Conservation (phyloP, 2,113 vertebrate genomes). For the Oreochromis tanganicae region DNA sequence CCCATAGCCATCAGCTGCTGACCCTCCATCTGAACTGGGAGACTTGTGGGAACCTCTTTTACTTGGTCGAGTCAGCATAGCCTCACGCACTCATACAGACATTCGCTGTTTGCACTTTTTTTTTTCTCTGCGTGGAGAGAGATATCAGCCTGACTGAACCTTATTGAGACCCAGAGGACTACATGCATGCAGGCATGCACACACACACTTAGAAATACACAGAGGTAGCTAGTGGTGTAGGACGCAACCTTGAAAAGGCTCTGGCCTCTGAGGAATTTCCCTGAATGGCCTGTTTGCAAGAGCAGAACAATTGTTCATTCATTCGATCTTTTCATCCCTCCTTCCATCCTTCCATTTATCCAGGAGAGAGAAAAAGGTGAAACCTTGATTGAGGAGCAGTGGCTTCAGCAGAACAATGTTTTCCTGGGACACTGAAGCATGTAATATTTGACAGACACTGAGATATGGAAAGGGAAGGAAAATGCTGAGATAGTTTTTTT, state of each 20-base stretch:
- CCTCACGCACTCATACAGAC: neutral
- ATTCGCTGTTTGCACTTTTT: neutral
- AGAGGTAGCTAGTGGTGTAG: slow-evolving; percentile 38
- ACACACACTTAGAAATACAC: neutral
- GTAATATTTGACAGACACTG: neutral
- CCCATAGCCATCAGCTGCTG: slow-evolving; percentile 40
- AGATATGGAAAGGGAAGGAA: neutral
- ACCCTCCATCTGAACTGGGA: slow-evolving; percentile 45
- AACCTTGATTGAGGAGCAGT: slow-evolving; percentile 30
- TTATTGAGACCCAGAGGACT: slow-evolving; percentile 55
- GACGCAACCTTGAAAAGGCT: slow-evolving; percentile 68
- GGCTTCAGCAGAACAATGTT: slow-evolving; percentile 4
- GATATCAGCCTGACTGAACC: slow-evolving; percentile 50
- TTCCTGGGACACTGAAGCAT: neutral
- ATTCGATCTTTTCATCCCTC: slow-evolving; percentile 33
- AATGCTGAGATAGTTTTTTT: neutral
- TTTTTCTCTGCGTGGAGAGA: neutral
- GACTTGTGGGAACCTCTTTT: slow-evolving; percentile 49
- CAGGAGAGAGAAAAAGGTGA: neutral
- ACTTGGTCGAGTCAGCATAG: neutral
- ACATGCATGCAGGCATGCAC: slow-evolving; percentile 22
- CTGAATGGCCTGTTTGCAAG: slow-evolving; percentile 58
- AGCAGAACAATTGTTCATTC: slow-evolving; percentile 50
- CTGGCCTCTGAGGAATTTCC: slow-evolving; percentile 21
- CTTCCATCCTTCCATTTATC: neutral